phyloP scores from a whole-genome alignment of 2,797 vertebrate genomes.

The Macropodus opercularis region DNA sequence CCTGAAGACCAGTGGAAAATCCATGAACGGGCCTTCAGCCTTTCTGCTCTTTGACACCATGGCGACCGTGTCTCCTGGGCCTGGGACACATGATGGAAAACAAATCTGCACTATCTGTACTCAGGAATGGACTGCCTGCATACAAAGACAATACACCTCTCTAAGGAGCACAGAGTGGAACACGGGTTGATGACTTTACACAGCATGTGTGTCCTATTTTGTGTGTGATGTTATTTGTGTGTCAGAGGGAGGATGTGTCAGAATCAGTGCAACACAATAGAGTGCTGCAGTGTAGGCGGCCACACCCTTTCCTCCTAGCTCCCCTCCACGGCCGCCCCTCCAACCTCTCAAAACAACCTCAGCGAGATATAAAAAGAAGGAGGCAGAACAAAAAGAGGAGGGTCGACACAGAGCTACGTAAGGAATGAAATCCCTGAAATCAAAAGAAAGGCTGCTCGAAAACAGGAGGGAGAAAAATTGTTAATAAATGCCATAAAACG shows the following conservation, averaged over 20 bases:
- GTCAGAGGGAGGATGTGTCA: conserved; percentile 45
- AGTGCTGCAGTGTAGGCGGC: conserved; percentile 68
- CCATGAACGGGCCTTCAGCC: not conserved
- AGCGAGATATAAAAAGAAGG: conserved; percentile 37
- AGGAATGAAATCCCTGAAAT: conserved; percentile 33
- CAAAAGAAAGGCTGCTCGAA: conserved; percentile 3
- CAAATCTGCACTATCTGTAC: conserved; percentile 62
- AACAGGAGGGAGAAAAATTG: not conserved
- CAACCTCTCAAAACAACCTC: conserved; percentile 40
- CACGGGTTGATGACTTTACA: conserved; percentile 37
- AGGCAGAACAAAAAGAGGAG: conserved; percentile 22
- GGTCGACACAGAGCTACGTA: conserved; percentile 16
- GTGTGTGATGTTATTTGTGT: conserved; percentile 41
- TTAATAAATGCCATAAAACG: conserved; percentile 28
- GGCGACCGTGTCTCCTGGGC: conserved; percentile 16
- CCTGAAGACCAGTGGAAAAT: too few species aligned
- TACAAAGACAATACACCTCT: conserved; percentile 45
- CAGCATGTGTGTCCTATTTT: conserved; percentile 33
- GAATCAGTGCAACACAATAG: conserved; percentile 67
- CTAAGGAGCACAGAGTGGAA: conserved; percentile 24
- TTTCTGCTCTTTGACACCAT: conserved; percentile 49
- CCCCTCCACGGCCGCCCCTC: conserved; percentile 48
- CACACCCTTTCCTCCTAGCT: conserved; percentile 74
- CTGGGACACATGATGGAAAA: conserved; percentile 49
- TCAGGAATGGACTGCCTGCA: conserved; percentile 45